Evolutionary conservation across 2,113 vertebrate genomes (phyloP).

Genomic region (Probosciger aterrimus): DNA sequence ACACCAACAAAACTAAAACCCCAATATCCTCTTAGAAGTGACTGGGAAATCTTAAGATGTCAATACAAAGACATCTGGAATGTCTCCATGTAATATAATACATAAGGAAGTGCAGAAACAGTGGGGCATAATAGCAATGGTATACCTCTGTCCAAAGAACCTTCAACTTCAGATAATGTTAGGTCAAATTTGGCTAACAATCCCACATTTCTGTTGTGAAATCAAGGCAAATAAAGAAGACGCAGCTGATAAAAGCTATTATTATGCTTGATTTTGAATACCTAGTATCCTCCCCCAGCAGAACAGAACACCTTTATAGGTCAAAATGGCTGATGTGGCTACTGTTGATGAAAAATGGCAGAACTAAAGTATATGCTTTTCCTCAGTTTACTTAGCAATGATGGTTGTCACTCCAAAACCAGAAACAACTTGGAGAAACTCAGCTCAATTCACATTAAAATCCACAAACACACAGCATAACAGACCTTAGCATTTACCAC

Average conservation of each 20-base stretch:
- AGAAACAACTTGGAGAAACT: neutral
- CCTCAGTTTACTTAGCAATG: neutral
- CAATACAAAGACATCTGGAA: neutral
- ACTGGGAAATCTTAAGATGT: neutral
- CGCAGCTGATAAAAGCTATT: neutral
- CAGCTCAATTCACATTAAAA: neutral
- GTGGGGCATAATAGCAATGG: neutral
- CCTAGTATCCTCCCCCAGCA: neutral
- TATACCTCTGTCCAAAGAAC: neutral
- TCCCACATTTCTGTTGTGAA: neutral
- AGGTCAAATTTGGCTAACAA: neutral
- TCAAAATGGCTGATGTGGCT: neutral
- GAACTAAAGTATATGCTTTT: neutral
- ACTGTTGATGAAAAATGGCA: neutral
- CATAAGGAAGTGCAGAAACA: neutral
- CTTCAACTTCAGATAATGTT: neutral
- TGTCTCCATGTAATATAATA: neutral
- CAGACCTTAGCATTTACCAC: neutral
- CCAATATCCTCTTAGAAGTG: neutral
- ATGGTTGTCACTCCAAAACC: neutral
- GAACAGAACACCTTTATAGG: neutral
- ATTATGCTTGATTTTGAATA: neutral
- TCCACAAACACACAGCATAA: neutral
- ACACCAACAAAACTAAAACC: neutral
- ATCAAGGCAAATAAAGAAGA: neutral